Conservation (phyloP, 2,888 invertebrate genomes). For the Drosophila incognita region DNA sequence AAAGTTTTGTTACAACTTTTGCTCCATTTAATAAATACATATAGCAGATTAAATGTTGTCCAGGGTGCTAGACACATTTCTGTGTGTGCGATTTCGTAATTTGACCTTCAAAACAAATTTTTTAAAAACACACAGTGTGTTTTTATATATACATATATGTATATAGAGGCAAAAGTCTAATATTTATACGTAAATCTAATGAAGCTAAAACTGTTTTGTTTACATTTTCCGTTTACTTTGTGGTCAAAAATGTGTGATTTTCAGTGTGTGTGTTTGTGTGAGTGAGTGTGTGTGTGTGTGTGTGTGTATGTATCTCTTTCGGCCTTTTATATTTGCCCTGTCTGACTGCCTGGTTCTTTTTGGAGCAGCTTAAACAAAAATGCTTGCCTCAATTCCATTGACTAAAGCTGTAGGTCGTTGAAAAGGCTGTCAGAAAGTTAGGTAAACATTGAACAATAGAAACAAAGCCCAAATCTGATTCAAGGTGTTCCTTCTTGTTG, state of each 20-base stretch:
- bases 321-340: slow-evolving; percentile 36
- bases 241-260: slow-evolving; percentile 12
- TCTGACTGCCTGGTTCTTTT: slow-evolving; percentile 12
- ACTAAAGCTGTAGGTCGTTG: slow-evolving; percentile 43
- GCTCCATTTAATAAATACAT: slow-evolving; percentile 67
- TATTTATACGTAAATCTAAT: slow-evolving; percentile 76
- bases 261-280: slow-evolving; percentile 3
- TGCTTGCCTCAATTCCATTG: slow-evolving; percentile 39
- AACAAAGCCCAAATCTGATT: slow-evolving; percentile 31
- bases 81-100: slow-evolving; percentile 47
- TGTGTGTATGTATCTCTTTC: slow-evolving; percentile 19
- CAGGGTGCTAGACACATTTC: slow-evolving; percentile 38
- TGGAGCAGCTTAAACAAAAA: slow-evolving; percentile 49
- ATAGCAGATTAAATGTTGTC: slow-evolving; percentile 39
- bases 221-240: slow-evolving; percentile 59
- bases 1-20: slow-evolving; percentile 73
- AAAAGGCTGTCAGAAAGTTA: slow-evolving; percentile 49
- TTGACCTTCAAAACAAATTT: slow-evolving; percentile 71
- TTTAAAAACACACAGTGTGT: slow-evolving; percentile 37
- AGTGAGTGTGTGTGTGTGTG: not conserved
- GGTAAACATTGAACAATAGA: slow-evolving; percentile 45
- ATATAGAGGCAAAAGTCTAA: slow-evolving; percentile 35
- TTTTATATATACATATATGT: not conserved
- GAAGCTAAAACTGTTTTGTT: slow-evolving; percentile 72
- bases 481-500: slow-evolving; percentile 11